A percentile compares a stretch with the other conserved stretches of the same genome.
phyloP scores from a whole-genome alignment of 2,888 invertebrate species.

The Leptogaster cylindrica region DNA sequence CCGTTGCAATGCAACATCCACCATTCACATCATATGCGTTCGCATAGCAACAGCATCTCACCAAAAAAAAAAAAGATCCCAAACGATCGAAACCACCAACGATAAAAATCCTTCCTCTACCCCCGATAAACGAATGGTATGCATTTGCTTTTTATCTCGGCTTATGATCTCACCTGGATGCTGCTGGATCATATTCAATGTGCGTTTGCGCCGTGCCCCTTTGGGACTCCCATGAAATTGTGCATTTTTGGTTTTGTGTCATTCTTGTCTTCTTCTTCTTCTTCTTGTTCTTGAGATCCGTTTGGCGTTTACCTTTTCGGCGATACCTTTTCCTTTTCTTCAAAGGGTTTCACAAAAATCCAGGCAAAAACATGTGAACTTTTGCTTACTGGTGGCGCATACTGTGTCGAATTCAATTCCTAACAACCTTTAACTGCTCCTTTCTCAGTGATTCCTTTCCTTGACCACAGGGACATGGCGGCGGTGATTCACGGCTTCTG shows the following conservation, averaged over 20 bases:
- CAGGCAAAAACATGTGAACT: constrained; percentile 39
- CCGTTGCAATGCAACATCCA: too few relatives aligned
- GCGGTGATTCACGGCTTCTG: constrained; percentile 6
- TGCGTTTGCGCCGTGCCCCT: constrained; percentile 2
- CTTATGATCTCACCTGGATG: constrained; percentile 37
- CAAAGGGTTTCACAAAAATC: constrained; percentile 28
- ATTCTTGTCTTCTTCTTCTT: constrained; percentile 15
- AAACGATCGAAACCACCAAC: not conserved
- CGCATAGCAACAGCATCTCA: constrained; percentile 23
- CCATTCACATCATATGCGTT: too few relatives aligned
- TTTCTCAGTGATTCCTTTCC: too few relatives aligned
- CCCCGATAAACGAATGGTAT: constrained; percentile 32
- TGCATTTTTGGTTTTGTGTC: constrained; percentile 18
- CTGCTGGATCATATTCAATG: constrained; percentile 22
- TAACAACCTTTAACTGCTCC: too few relatives aligned
- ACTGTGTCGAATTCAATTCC: constrained; percentile 41
- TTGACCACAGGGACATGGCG: not conserved
- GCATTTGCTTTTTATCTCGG: constrained; percentile 21
- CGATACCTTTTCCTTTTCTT: constrained; percentile 17
- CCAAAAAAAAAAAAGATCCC: too few relatives aligned
- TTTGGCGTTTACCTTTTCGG: constrained; percentile 23
- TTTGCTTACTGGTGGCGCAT: constrained; percentile 40
- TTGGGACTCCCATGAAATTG: not conserved
- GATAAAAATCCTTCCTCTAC: constrained; percentile 35
- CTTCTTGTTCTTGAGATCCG: too few relatives aligned